Evolutionary conservation across 2,888 invertebrate genomes (phyloP).

Genomic region (Oxytorus armatus): DNA sequence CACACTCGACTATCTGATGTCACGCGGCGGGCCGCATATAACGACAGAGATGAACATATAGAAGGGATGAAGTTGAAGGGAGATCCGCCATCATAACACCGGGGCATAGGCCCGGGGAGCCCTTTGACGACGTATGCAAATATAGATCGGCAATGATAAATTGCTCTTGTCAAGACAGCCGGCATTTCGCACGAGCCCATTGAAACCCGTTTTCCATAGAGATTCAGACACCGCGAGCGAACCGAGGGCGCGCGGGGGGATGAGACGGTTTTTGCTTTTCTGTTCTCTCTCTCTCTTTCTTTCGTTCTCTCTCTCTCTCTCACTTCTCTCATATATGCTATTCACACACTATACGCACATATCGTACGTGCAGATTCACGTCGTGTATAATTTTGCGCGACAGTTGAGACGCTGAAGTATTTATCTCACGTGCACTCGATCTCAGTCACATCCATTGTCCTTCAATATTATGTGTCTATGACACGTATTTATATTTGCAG

Average conservation of each 20-base stretch:
- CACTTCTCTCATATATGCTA: constrained; percentile 4
- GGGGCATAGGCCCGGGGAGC: constrained; percentile 70
- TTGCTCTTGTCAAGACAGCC: constrained; percentile 84
- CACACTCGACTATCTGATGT: constrained; percentile 84
- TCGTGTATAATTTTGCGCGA: constrained; percentile 80
- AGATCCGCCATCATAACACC: constrained; percentile 43
- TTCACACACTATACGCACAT: constrained; percentile 30
- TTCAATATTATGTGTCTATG: not conserved
- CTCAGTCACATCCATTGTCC: constrained; percentile 29
- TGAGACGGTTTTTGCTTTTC: constrained; percentile 48
- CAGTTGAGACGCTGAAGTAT: constrained; percentile 73
- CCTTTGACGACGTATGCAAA: constrained; percentile 84
- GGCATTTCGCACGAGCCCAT: constrained; percentile 83
- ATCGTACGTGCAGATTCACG: constrained; percentile 73
- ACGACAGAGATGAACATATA: not conserved
- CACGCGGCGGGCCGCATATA: constrained; percentile 74
- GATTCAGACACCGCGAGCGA: constrained; percentile 61
- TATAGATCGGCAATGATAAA: constrained; percentile 84
- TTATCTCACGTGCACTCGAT: constrained; percentile 31
- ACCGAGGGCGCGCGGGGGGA: no score
- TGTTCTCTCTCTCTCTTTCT: constrained; percentile 54
- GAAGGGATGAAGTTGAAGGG: constrained; percentile 43
- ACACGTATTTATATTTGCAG: not conserved
- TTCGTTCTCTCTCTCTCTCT: constrained; percentile 60
- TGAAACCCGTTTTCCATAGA: constrained; percentile 80